A percentile compares a stretch with the other conserved stretches of the same genome.
Evolutionary conservation across 2,113 vertebrate species (phyloP).

Genomic region (Cyrtonyx montezumae): DNA sequence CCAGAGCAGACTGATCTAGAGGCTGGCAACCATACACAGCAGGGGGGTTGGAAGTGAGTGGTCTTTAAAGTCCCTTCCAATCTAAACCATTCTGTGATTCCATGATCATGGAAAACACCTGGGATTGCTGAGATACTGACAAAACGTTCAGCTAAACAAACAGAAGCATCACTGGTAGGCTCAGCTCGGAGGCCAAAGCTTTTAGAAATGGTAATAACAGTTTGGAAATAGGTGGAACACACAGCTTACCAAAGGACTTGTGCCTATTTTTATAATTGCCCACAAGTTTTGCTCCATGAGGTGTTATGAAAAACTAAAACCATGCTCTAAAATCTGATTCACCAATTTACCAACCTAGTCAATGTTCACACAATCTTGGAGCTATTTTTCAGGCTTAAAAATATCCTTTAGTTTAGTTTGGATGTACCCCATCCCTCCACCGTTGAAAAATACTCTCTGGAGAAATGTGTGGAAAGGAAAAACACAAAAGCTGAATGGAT

Average conservation of each 20-base stretch:
- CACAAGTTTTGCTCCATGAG: neutral
- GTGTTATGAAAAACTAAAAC: neutral
- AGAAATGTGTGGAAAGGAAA: neutral
- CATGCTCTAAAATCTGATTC: neutral
- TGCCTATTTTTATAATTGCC: neutral
- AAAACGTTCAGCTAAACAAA: neutral
- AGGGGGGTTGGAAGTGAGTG: too few relatives aligned
- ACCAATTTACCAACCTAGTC: neutral
- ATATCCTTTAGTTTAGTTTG: neutral
- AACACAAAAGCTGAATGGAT: neutral
- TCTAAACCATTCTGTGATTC: too few relatives aligned
- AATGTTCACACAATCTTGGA: neutral
- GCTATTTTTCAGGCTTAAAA: constrained; percentile 19
- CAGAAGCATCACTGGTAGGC: neutral
- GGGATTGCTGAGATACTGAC: neutral
- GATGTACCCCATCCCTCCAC: neutral
- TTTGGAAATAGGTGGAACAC: neutral
- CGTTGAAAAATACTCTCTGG: neutral
- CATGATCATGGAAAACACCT: neutral
- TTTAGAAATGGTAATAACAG: neutral
- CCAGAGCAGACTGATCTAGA: too few relatives aligned
- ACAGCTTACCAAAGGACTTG: neutral
- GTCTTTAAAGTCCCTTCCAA: too few relatives aligned
- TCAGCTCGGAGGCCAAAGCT: neutral
- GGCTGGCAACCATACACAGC: too few relatives aligned